Base-by-base conservation (phyloP, 2,888 invertebrate genomes). In the Aricia artaxerxes region DNA sequence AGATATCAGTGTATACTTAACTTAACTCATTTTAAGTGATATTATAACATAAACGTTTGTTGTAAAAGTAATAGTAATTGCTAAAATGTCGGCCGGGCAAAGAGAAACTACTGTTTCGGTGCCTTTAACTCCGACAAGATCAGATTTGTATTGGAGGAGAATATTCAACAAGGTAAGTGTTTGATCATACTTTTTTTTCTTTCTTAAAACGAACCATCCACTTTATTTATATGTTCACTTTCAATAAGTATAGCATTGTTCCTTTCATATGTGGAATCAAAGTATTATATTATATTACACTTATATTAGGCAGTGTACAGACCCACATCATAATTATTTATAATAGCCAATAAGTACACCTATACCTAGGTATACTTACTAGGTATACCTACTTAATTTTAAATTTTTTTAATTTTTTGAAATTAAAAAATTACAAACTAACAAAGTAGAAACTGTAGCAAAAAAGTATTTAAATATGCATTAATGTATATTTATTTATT, bases 61-160 rank as follows among this genome's bases (percentile, higher is more conserved):
- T 80, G 82, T 82, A 77, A 60, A 44, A 78, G 57, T 73, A 72
- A 61, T 44, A 73, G 9, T 60, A 60, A 49, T 73, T 88, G 84
- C 88, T 90, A 86, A 83, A 89, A 94, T 94, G 94, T 87, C 91
- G 82, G 87, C 89, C 78, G 87, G 87, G 82, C 90, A 88, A 80
- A 86, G 90, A 81, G 94, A 94, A 83, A 88, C 90, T 4, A 87
- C 88, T 69, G 91, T 94, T 79, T 91, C 93, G 72, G 88, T 94
- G 85, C 94, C 94, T 79, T 85, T 94, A 82, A 91, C 92, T 79
- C 93, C 92, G 73, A 91, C 92, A 16, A 88, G 92, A 84, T 91
- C 92, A 13, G 93, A 94, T 87, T 87, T 92, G 79, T 95, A 95
- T 84, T 95, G 95, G 95, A 88, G 92, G 79, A 87, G 91, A 84